These are phyloP conservation scores for Orthosia gracilis DNA, from an alignment of 2,888 invertebrate genomes.

Conservation along the genomic window DNA sequence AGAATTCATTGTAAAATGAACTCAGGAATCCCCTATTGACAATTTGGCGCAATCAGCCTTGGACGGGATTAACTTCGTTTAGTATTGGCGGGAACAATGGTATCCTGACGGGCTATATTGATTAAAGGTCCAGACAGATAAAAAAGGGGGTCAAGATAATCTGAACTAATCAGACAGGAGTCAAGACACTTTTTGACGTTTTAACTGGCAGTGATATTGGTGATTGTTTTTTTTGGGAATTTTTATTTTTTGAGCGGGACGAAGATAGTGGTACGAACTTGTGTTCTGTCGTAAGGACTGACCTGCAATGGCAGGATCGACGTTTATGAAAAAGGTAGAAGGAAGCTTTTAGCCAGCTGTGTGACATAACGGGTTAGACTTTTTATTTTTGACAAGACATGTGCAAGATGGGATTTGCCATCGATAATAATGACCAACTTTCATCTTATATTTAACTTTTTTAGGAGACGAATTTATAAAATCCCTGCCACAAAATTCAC, in stretches of 20 bases:
- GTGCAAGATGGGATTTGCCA: neutral
- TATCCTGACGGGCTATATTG: slow-evolving; percentile 51
- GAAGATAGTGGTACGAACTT: too few relatives aligned
- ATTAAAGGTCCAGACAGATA: slow-evolving; percentile 52
- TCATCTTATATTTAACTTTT: too few relatives aligned
- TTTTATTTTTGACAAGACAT: neutral
- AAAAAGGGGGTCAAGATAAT: slow-evolving; percentile 55
- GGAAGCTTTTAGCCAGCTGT: too few relatives aligned
- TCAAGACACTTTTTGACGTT: slow-evolving; percentile 24
- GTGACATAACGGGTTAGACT: neutral
- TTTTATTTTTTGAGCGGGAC: too few relatives aligned
- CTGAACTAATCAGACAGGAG: slow-evolving; percentile 42
- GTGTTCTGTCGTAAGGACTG: too few relatives aligned
- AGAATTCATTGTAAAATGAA: slow-evolving; percentile 41
- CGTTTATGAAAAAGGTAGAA: too few relatives aligned
- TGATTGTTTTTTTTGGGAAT: neutral
- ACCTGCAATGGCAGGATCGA: too few relatives aligned
- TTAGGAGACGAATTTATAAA: too few relatives aligned
- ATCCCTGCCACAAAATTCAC: neutral
- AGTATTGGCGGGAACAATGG: slow-evolving; percentile 56
- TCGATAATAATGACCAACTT: too few relatives aligned
- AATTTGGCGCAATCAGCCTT: slow-evolving; percentile 60
- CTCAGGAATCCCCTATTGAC: slow-evolving; percentile 45
- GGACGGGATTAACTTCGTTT: slow-evolving; percentile 57
- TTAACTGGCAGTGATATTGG: slow-evolving; percentile 9